Evolutionary conservation across 2,113 vertebrate genomes (phyloP), one percentile per base, ranked within the genome.

Genomic region (Dolichotis patagonum): DNA sequence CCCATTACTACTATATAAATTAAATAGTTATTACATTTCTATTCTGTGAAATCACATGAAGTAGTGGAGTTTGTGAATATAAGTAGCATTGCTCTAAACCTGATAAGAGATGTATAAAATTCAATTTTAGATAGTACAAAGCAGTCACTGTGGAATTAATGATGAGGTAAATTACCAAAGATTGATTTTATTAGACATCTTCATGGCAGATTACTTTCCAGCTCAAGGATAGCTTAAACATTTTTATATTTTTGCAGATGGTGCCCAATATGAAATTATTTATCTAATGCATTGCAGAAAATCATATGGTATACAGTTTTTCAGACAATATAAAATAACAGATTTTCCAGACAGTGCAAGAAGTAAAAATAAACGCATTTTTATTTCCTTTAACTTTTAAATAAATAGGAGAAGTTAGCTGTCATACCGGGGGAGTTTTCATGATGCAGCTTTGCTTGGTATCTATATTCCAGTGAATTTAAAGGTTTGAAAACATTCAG

Each of bases 161-260:
- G 62, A 85, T 8, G 81, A 46, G 28, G 3, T 81, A 71, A 92
- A 85, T 56, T 67, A 81, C 9, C 28, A 63, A 83, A 87, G 30
- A 81, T 41, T 88, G 54, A 90, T 90, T 94, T 90, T 96, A 85
- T 88, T 90, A 80, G 75, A 90, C 32, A 82, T 81, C 19, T 95
- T 94, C 12, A 17, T 41, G 77, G 69, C 6, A 96, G n/a, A 92
- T 69, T 83, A 94, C 30, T 90, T 77, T 77, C 52, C 22, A 78
- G 58, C 71, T 94, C 62, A 92, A 90, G 14, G 62, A 71, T 46
- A 73, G 28, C 69, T 35, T 85, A 82, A 73, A 92, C 16, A 90
- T 78, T 85, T 97, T 92, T 65, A 73, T 90, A 43, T 92, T 88
- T 93, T 26, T 80, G 49, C 77, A 97, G 54, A 73, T 89, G 46